These are phyloP conservation scores for Andrena minutula DNA, from an alignment of 2,888 invertebrate genomes.

Conservation along the genomic window DNA sequence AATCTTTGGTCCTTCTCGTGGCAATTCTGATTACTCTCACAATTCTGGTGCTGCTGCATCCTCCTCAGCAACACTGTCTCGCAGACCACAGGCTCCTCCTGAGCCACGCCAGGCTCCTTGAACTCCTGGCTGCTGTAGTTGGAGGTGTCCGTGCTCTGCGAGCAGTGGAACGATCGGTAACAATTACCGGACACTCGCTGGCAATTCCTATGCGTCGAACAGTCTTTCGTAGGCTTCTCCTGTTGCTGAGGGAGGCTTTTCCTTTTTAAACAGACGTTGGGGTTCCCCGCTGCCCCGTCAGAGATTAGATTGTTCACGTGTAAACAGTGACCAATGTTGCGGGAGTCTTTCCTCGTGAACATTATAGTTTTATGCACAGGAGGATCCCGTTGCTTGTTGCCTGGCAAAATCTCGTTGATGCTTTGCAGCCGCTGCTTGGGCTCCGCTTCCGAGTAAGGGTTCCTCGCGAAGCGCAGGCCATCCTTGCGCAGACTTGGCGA, in stretches of 20 bases:
- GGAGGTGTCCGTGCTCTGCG: background rate
- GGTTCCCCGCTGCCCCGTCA: background rate
- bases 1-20: constrained; percentile 6
- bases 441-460: background rate
- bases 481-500: constrained; percentile 21
- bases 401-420: background rate
- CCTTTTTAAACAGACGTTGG: constrained; percentile 1
- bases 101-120: background rate
- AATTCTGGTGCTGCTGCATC: background rate
- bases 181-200: background rate
- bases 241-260: constrained; percentile 8
- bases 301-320: background rate
- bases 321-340: constrained; percentile 5
- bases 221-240: constrained; percentile 3
- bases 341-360: constrained; percentile 48
- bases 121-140: constrained; percentile 21
- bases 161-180: constrained; percentile 14
- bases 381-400: constrained; percentile 1
- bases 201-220: background rate
- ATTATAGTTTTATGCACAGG: constrained; percentile 39
- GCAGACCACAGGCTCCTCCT: constrained; percentile 12
- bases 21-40: constrained; percentile 1
- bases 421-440: background rate
- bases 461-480: background rate
- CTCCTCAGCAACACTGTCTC: constrained; percentile 25